A percentile compares a stretch with the other conserved stretches of the same genome.
phyloP scores from a whole-genome alignment of 2,888 invertebrate species.

The Idaea biselata region DNA sequence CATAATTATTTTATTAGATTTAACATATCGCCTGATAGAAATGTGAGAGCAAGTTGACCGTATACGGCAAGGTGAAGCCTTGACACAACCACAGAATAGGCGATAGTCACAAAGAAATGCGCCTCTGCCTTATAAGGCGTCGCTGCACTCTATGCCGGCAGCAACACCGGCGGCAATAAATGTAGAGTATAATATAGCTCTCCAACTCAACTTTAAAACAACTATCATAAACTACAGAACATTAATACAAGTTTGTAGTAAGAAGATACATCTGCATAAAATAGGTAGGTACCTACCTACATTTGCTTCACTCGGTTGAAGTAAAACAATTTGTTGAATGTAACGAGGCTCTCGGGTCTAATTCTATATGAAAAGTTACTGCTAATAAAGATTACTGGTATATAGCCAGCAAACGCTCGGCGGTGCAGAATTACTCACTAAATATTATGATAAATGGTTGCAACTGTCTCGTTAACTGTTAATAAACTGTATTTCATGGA shows the following conservation, averaged over 20 bases:
- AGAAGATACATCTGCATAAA: neutral
- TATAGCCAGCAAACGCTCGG: slow-evolving; percentile 15
- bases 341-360: slow-evolving; percentile 49
- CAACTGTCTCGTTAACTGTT: slow-evolving; percentile 18
- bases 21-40: too few relatives aligned
- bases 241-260: slow-evolving; percentile 18
- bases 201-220: slow-evolving; percentile 5
- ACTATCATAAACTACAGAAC: slow-evolving; percentile 21
- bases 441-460: slow-evolving; percentile 30
- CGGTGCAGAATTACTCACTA: neutral
- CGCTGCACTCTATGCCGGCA: too few relatives aligned
- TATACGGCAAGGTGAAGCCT: too few relatives aligned
- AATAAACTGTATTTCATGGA: slow-evolving; percentile 8
- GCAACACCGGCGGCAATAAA: too few relatives aligned
- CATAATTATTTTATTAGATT: too few relatives aligned
- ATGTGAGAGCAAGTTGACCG: too few relatives aligned
- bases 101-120: too few relatives aligned
- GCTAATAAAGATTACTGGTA: slow-evolving; percentile 51
- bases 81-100: too few relatives aligned
- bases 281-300: too few relatives aligned
- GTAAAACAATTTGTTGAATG: slow-evolving; percentile 45
- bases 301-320: slow-evolving; percentile 32
- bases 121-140: too few relatives aligned
- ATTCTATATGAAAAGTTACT: slow-evolving; percentile 49
- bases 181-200: neutral